phyloP scores from a whole-genome alignment of 2,113 vertebrate genomes.

The Lontra canadensis region DNA sequence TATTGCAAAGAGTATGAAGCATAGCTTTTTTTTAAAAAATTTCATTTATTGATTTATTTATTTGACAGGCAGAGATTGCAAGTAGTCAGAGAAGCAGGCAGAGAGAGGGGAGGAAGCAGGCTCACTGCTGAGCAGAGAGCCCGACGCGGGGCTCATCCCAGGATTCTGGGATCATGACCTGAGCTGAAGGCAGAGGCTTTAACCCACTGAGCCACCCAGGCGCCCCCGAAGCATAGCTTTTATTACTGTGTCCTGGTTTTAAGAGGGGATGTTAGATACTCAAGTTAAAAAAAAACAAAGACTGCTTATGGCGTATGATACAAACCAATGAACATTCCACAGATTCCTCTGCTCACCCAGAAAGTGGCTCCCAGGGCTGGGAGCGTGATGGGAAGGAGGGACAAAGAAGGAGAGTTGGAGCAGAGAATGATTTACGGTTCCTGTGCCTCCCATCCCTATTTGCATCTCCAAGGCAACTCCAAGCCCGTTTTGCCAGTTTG shows the following conservation, averaged over 20 bases:
- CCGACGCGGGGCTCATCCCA: too few species aligned
- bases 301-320: neutral
- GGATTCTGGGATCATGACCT: too few species aligned
- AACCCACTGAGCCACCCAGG: too few species aligned
- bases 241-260: neutral
- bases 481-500: neutral
- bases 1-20: neutral
- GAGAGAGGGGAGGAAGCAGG: too few species aligned
- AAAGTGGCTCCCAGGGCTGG: neutral
- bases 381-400: neutral
- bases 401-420: neutral
- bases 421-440: neutral
- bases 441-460: neutral
- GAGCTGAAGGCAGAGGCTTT: too few species aligned
- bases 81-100: too few species aligned
- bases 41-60: too few species aligned
- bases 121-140: too few species aligned
- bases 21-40: neutral
- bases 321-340: slow-evolving; percentile 7
- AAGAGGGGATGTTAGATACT: neutral
- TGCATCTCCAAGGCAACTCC: neutral
- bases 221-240: neutral
- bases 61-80: too few species aligned
- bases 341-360: neutral
- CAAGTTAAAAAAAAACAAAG: neutral